Evolutionary conservation across 2,888 invertebrate genomes (phyloP).

Genomic region (Amphipyra tragopoginis): DNA sequence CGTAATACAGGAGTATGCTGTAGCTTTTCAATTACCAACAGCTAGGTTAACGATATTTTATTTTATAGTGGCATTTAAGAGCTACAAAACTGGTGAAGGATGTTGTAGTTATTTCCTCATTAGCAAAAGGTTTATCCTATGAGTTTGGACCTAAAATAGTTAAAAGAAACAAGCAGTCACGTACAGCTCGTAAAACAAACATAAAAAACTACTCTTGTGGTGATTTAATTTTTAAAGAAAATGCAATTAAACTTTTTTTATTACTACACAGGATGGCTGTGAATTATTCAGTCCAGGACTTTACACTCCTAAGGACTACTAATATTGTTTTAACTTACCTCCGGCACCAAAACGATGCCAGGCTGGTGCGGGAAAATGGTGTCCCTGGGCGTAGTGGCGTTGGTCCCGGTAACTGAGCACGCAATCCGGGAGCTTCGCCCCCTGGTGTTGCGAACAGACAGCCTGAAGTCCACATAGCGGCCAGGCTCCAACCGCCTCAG

Average conservation of each 20-base stretch:
- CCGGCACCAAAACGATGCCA: conserved; percentile 93
- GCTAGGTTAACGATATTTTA: conserved; percentile 18
- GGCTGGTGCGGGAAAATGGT: conserved; percentile 95
- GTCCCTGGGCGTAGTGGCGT: conserved; percentile 95
- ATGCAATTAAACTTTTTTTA: too few relatives aligned
- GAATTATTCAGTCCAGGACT: too few relatives aligned
- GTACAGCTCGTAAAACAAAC: too few relatives aligned
- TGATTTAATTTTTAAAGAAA: too few relatives aligned
- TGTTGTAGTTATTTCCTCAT: conserved; percentile 1
- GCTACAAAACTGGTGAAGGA: not conserved
- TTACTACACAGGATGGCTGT: too few relatives aligned
- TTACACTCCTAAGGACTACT: not conserved
- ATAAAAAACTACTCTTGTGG: too few relatives aligned
- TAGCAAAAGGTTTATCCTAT: too few relatives aligned
- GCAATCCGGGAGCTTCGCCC: conserved; percentile 93
- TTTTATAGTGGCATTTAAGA: conserved; percentile 10
- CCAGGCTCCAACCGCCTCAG: conserved; percentile 94
- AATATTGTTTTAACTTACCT: conserved; percentile 87
- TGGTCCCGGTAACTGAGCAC: conserved; percentile 95
- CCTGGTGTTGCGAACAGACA: conserved; percentile 93
- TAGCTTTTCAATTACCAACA: conserved; percentile 31
- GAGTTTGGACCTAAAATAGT: too few relatives aligned
- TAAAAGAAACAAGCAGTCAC: too few relatives aligned
- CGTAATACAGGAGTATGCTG: conserved; percentile 13
- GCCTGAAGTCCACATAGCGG: conserved; percentile 95